Conservation (phyloP, 2,113 vertebrate genomes). For the Pangasianodon hypophthalmus region DNA sequence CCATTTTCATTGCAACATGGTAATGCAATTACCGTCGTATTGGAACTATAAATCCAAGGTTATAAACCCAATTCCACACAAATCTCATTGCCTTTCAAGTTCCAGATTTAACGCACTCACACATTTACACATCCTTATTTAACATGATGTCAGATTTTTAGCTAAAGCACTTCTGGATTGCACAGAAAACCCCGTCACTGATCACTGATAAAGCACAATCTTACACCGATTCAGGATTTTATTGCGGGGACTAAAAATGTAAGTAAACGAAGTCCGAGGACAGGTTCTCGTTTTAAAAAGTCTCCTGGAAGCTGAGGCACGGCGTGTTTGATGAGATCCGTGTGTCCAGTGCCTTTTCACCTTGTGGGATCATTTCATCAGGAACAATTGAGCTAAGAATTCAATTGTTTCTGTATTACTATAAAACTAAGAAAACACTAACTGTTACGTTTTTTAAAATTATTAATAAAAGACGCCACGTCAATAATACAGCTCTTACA, state of each 20-base stretch:
- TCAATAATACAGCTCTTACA: background rate
- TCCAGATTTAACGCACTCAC: background rate
- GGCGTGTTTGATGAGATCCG: background rate
- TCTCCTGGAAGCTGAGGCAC: background rate
- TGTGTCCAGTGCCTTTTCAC: conserved; percentile 26
- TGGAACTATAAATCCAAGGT: conserved; percentile 4
- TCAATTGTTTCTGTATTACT: background rate
- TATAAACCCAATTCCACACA: background rate
- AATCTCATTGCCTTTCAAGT: background rate
- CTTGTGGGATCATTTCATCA: background rate
- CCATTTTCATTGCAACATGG: background rate
- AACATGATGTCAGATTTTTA: background rate
- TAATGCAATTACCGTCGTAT: conserved; percentile 22
- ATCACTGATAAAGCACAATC: conserved; percentile 21
- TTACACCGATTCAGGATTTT: background rate
- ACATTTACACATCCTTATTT: background rate
- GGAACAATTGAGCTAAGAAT: background rate
- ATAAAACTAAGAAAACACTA: conserved; percentile 1
- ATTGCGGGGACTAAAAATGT: background rate
- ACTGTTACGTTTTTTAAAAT: background rate
- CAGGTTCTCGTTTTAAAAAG: background rate
- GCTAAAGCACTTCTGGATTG: conserved; percentile 6
- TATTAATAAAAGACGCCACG: background rate
- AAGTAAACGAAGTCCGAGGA: background rate
- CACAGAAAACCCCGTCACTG: background rate